Base-by-base conservation (phyloP, 1,140 invertebrate genomes). In the Pissodes strobi region DNA sequence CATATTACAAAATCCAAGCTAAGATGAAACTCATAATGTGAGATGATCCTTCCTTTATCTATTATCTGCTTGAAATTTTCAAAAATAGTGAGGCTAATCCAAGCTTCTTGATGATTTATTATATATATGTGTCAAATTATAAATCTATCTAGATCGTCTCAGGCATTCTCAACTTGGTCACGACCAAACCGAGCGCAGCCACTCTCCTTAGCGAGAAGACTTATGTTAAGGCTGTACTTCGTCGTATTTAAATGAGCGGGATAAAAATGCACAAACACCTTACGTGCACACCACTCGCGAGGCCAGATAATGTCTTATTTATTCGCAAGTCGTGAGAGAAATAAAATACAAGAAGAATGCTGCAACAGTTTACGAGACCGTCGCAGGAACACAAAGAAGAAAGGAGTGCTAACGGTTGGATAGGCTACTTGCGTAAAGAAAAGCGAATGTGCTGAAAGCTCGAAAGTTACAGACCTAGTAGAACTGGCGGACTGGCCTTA, bases 281-380 rank as follows among this genome's bases (percentile, higher is more conserved):
- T 51, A 49, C 58, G 58, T 60, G 58, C 21, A 53, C 45, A 51
- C 46, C 58, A 51, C 18, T 46, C 46, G 25, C 45, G 15, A 51
- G 43, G n/a, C 17, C 9, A 59, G 58, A 60, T 60, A 60, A 60
- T 60, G 58, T 60, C 58, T 60, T 60, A 60, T 60, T 60, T 60
- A 60, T 60, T 60, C 58, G 10, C 46, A n/a, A 19, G 30, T 60
- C 58, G 58, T 60, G 43, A 60, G 30, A 60, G 30, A 39, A 38
- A 60, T 49, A 51, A 60, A 60, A 15, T 60, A 38, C 58, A 60
- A 34, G 53, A 56, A 43, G 38, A 56, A 22, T 43, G 19, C 53
- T n/a, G n/a, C n/a, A n/a, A n/a, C n/a, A 15, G 23, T 18, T 18
- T 13, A 49, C 22, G 2, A 25, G 19, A 49, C 19, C 22, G 17